Evolutionary conservation across 2,797 vertebrate species (phyloP).

Genomic region (Myotis myotis): DNA sequence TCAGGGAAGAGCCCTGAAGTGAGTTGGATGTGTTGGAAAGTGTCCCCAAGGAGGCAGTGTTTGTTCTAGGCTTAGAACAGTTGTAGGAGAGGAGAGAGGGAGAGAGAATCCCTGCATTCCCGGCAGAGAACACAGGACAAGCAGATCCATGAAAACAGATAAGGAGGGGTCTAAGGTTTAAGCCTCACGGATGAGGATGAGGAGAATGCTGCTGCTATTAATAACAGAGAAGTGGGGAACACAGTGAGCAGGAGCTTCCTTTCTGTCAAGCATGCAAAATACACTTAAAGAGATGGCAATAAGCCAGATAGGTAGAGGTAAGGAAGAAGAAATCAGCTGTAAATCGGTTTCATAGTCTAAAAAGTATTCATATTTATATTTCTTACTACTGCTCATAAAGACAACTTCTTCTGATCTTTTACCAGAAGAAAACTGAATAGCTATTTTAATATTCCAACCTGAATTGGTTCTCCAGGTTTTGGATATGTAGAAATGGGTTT

Average conservation of each 20-base stretch:
- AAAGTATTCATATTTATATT: slow-evolving; percentile 21
- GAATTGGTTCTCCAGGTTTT: background rate
- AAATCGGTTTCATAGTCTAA: background rate
- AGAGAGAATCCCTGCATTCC: slow-evolving; percentile 18
- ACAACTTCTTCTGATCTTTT: slow-evolving; percentile 10
- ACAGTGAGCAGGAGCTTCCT: background rate
- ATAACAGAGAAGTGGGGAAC: slow-evolving; percentile 24
- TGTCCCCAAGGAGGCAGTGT: background rate
- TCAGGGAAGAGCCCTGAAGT: slow-evolving; percentile 21
- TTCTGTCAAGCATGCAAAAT: slow-evolving; percentile 12
- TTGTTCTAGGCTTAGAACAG: slow-evolving; percentile 8
- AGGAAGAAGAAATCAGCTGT: slow-evolving; percentile 20
- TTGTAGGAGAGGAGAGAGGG: background rate
- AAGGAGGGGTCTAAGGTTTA: background rate
- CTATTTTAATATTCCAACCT: slow-evolving; percentile 11
- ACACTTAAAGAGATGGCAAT: background rate
- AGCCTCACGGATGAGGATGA: slow-evolving; percentile 34
- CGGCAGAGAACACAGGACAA: background rate
- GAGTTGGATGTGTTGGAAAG: background rate
- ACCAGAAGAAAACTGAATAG: slow-evolving; percentile 22
- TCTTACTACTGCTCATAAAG: slow-evolving; percentile 8
- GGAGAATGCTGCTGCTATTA: slow-evolving; percentile 33
- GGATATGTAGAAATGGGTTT: background rate
- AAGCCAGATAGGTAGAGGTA: background rate
- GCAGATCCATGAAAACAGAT: slow-evolving; percentile 12